Base-by-base conservation (phyloP, 2,888 invertebrate genomes). In the Pyrrhia umbra region DNA sequence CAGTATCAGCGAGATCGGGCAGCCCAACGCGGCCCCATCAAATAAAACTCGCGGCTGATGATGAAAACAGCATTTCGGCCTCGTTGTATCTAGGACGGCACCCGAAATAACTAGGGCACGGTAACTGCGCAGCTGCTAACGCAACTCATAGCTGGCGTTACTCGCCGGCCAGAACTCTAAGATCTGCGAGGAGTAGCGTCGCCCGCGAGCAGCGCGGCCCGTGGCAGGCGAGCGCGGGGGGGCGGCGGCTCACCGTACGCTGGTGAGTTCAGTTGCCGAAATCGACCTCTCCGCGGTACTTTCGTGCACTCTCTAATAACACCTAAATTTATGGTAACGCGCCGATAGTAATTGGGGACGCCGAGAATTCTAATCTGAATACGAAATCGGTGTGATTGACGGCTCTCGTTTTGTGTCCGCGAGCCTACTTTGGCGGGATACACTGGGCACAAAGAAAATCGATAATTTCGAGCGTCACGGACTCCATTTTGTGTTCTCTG, bases 91-190 rank as follows among this genome's bases (percentile, higher is more conserved):
- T 94, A 93, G 94, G 92, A 90, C 94, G 88, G 87, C 87, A 92
- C 90, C 94, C 92, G 84, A 94, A 94, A 94, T 93, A 93, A 93
- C 94, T 93, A 91, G 93, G 93, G 85, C 94, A 91, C 89, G 87
- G 91, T 92, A 90, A 92, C 89, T 90, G 92, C 93, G 91, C 92
- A 91, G 89, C 77, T 88, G 90, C 90, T 89, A 90, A 86, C 90
- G 88, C 89, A 89, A 90, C 85, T 72, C 87, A 82, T 85, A 85
- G 88, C 84, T 85, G 82, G 83, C 83, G 79, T 71, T 73, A 77
- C 62, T 8, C 20, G 23, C 55, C 80, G 79, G 52, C 91, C 88
- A 84, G 69, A 73, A 42, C 65, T 77, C 34, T 40, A 46, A 76
- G 88, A 87, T 40, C 88, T 77, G 75, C 61, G 73, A 69, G 63